These are phyloP conservation scores for Anagrus nilaparvatae DNA, from an alignment of 1,140 invertebrate genomes.

Conservation along the genomic window DNA sequence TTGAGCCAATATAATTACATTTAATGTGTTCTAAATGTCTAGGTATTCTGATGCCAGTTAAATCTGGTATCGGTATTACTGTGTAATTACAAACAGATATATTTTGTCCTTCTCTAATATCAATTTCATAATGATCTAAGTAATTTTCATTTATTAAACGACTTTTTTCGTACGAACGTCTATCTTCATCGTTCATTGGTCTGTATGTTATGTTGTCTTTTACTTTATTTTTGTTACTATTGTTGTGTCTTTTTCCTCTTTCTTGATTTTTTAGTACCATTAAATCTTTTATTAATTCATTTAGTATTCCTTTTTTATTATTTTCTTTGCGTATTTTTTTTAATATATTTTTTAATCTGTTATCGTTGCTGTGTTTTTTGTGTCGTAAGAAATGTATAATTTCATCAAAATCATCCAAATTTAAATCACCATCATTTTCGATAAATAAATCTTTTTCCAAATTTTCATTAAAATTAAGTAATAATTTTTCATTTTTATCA, in stretches of 20 bases:
- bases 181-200: no score
- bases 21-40: slow-evolving; percentile 18
- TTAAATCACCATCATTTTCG: slow-evolving; percentile 14
- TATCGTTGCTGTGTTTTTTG: no score
- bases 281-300: no score
- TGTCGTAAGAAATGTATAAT: slow-evolving; percentile 9
- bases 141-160: no score
- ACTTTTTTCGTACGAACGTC: no score
- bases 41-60: slow-evolving; percentile 1
- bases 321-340: no score
- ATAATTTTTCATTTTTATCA: no score
- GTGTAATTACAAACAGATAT: slow-evolving; percentile 23
- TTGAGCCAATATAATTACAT: slow-evolving; percentile 19
- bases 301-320: no score
- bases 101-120: slow-evolving; percentile 18
- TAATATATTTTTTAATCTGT: no score
- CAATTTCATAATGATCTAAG: slow-evolving; percentile 14
- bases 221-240: background rate
- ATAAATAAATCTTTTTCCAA: slow-evolving; percentile 10
- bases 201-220: no score
- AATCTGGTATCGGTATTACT: slow-evolving; percentile 15
- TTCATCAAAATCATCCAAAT: slow-evolving; percentile 9
- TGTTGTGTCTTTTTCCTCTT: slow-evolving; percentile 5
- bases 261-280: no score
- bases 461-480: no score